Evolutionary conservation across 2,797 vertebrate species (phyloP), one percentile per base, ranked within the genome.

Genomic region (Nyctalus aviator): DNA sequence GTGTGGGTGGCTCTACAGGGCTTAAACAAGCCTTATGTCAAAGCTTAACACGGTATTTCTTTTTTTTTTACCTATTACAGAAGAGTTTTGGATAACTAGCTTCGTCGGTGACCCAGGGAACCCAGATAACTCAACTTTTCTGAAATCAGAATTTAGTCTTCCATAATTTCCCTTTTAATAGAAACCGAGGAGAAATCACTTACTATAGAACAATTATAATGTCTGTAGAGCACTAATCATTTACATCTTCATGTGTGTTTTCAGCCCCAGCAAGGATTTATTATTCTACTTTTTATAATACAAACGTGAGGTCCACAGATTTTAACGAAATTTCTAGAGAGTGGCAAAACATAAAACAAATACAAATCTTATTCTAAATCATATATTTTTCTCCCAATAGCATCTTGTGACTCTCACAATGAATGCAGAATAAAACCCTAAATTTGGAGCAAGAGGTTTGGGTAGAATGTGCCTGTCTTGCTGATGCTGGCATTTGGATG

Each of bases 301-400:
- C 6, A 71, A 90, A 78, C 57, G 27, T 66, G 23, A 84, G 13
- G 8, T 37, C 92, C 27, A 30, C 44, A 87, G 27, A 83, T 32
- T 88, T 88, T 79, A 66, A 88, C 72, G 57, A 88, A 69, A 84
- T 68, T 66, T 37, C 53, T 55, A 93, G 73, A 37, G 20, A 79
- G 66, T 84, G 30, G 14, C 44, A 96, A 32, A 79, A 20, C n/a
- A 84, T 25, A 73, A 8, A 84, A 37, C 27, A 59, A 91, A 72
- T 11, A 20, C 3, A 50, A 48, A 73, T 81, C 27, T 88, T 48
- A 90, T 30, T 41, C 15, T 9, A 78, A 88, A 41, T 81, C 2
- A 3, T 73, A 8, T 50, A n/a, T 13, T 77, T 93, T 85, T 59
- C n/a, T 64, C 37, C 44, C 18, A 46, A 23, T 37, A 81, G 23